Conservation (phyloP, 2,113 vertebrate species). For the Euleptes europaea region DNA sequence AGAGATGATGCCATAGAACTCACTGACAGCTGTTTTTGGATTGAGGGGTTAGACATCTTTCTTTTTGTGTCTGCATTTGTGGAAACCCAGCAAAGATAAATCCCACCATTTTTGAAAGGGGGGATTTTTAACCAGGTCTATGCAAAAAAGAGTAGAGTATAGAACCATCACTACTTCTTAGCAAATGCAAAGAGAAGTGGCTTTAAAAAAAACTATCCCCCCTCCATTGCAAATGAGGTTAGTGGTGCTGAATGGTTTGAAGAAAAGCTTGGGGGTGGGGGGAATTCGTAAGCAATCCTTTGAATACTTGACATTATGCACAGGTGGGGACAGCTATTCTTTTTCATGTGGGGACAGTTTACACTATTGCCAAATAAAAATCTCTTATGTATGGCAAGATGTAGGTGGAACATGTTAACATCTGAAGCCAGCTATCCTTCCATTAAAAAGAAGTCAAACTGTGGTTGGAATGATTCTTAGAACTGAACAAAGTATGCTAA, state of each 20-base stretch:
- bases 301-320: neutral
- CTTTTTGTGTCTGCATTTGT: neutral
- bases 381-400: too few relatives aligned
- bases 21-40: neutral
- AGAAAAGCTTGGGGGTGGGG: neutral
- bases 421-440: neutral
- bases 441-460: neutral
- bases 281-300: neutral
- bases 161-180: neutral
- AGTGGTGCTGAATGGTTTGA: constrained; percentile 18
- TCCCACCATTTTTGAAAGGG: neutral
- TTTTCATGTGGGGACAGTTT: neutral
- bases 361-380: neutral
- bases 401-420: neutral
- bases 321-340: neutral
- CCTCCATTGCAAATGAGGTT: neutral
- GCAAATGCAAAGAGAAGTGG: neutral
- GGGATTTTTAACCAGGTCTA: neutral
- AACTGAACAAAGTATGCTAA: neutral
- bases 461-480: neutral
- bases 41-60: neutral
- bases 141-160: neutral
- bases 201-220: neutral
- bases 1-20: neutral
- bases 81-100: constrained; percentile 41